Conservation (phyloP, 2,797 vertebrate species). For the Macroramphosus scolopax region DNA sequence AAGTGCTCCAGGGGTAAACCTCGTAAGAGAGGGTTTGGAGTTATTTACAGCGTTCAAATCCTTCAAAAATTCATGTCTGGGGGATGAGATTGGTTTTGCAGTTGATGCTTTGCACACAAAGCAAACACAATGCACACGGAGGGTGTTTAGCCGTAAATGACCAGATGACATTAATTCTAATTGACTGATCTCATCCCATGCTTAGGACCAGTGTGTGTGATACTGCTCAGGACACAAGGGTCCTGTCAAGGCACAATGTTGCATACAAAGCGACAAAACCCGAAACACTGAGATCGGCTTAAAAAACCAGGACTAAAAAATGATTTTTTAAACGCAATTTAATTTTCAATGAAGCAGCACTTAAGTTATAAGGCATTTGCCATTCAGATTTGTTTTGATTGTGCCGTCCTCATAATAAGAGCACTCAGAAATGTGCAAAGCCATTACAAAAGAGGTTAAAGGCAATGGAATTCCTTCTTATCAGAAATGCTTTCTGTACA, state of each 20-base stretch:
- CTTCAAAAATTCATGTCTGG: conserved; percentile 81
- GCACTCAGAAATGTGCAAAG: conserved; percentile 75
- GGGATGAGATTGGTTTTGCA: conserved; percentile 81
- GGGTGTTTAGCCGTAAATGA: conserved; percentile 74
- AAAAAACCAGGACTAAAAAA: conserved; percentile 67
- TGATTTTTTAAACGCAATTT: conserved; percentile 81
- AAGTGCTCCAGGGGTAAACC: conserved; percentile 84
- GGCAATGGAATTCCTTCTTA: conserved; percentile 80
- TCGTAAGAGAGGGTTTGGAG: conserved; percentile 84
- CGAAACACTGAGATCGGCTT: conserved; percentile 56
- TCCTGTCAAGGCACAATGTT: conserved; percentile 63
- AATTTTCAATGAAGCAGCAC: conserved; percentile 82
- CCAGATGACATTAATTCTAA: conserved; percentile 79
- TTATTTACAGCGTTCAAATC: conserved; percentile 86
- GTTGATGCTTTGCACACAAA: conserved; percentile 78
- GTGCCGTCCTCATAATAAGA: conserved; percentile 74
- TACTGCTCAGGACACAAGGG: conserved; percentile 67
- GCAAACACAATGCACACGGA: conserved; percentile 74
- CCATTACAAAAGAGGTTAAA: conserved; percentile 78
- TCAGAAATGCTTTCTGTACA: conserved; percentile 82
- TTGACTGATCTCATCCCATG: conserved; percentile 76
- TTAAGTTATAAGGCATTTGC: conserved; percentile 77
- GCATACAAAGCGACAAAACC: conserved; percentile 58
- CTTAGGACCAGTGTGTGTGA: conserved; percentile 62
- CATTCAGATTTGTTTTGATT: conserved; percentile 79